A percentile compares a stretch with the other conserved stretches of the same genome.
phyloP scores from a whole-genome alignment of 2,113 vertebrate species.

The Carassius gibelio region DNA sequence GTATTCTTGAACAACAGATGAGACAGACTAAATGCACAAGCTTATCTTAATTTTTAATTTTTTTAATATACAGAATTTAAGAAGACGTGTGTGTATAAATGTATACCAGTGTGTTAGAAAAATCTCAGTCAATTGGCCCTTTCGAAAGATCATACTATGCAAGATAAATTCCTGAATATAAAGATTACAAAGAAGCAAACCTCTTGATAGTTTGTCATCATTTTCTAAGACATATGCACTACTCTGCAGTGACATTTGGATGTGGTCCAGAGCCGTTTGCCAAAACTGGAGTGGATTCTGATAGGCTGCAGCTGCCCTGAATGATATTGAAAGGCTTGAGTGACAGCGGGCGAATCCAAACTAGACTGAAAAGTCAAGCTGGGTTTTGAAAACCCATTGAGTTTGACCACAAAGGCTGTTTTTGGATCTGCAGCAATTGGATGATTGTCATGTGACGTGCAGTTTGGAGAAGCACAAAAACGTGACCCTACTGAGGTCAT shows the following conservation, averaged over 20 bases:
- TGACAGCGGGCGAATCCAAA: slow-evolving; percentile 2
- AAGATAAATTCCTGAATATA: background rate
- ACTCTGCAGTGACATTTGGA: slow-evolving; percentile 21
- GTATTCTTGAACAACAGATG: slow-evolving; percentile 60
- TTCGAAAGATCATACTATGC: background rate
- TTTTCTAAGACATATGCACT: slow-evolving; percentile 16
- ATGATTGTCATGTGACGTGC: background rate
- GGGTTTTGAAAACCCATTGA: background rate
- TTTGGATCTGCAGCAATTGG: background rate
- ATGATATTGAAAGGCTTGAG: slow-evolving; percentile 13
- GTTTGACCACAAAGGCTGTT: slow-evolving; percentile 1
- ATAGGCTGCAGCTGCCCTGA: slow-evolving; percentile 35
- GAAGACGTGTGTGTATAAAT: background rate
- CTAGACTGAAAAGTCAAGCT: slow-evolving; percentile 18
- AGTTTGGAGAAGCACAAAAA: background rate
- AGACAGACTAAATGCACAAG: slow-evolving; percentile 53
- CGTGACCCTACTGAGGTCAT: background rate
- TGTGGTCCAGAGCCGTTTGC: background rate
- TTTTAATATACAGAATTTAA: background rate
- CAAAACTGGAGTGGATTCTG: slow-evolving; percentile 16
- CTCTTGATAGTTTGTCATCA: background rate
- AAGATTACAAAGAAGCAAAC: background rate
- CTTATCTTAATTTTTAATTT: background rate
- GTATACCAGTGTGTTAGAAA: background rate
- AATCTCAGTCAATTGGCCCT: background rate